Evolutionary conservation across 1,140 invertebrate genomes (phyloP).

Genomic region (Lasioglossum baleicum): DNA sequence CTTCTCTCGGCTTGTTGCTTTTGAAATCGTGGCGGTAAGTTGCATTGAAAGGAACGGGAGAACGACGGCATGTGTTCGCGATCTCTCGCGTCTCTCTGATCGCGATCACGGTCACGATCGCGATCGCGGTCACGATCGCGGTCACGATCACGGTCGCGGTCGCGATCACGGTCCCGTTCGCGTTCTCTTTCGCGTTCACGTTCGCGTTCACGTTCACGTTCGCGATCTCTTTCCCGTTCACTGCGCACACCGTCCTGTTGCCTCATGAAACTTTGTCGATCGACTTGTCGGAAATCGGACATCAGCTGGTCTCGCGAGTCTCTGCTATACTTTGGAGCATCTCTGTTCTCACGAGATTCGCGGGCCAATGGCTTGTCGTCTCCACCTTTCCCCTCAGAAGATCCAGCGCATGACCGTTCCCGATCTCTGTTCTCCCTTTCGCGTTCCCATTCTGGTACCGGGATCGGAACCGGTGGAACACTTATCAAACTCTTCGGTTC

Average conservation of each 20-base stretch:
- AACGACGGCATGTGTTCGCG: conserved; percentile 81
- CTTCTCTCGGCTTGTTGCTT: conserved; percentile 84
- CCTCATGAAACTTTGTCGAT: conserved; percentile 57
- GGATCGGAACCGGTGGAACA: conserved; percentile 77
- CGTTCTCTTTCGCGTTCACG: conserved; percentile 41
- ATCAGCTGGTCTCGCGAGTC: conserved; percentile 52
- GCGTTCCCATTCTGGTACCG: conserved; percentile 81
- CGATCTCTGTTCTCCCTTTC: conserved; percentile 80
- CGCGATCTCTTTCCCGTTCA: conserved; percentile 77
- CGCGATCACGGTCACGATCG: conserved; percentile 69
- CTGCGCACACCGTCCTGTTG: conserved; percentile 54
- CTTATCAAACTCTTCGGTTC: conserved; percentile 73
- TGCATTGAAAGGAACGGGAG: conserved; percentile 87
- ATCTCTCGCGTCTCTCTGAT: conserved; percentile 71
- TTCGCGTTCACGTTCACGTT: conserved; percentile 74
- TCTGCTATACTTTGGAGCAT: conserved; percentile 56
- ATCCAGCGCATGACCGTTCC: conserved; percentile 75
- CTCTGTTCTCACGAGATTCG: conserved; percentile 59
- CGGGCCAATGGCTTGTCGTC: conserved; percentile 70
- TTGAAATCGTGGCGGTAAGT: conserved; percentile 92
- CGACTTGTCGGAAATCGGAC: conserved; percentile 56
- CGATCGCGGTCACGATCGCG: conserved; percentile 70
- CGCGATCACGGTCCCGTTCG: neutral
- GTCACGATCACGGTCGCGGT: conserved; percentile 76
- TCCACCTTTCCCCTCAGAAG: conserved; percentile 78